A percentile compares a stretch with the other conserved stretches of the same genome.
phyloP scores from a whole-genome alignment of 2,888 invertebrate species.

The Abrostola triplasia region DNA sequence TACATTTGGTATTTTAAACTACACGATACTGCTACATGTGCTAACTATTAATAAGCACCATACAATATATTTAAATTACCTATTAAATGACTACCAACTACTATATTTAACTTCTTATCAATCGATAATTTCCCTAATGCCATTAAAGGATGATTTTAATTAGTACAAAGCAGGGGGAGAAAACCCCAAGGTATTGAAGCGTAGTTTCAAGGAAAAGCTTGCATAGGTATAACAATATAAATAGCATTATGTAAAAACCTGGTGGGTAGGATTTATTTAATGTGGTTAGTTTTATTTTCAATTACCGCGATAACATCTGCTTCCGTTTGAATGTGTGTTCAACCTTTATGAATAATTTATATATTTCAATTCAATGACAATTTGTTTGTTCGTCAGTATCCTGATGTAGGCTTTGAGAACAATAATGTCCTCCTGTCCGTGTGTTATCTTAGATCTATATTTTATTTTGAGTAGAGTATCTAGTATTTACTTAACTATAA shows the following conservation, averaged over 20 bases:
- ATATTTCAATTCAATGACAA: not conserved
- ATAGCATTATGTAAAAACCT: constrained; percentile 14
- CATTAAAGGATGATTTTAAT: too few relatives aligned
- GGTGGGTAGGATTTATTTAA: constrained; percentile 16
- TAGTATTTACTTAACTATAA: too few relatives aligned
- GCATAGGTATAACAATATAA: constrained; percentile 9
- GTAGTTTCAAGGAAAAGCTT: not conserved
- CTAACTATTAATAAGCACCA: too few relatives aligned
- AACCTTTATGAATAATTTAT: constrained; percentile 48
- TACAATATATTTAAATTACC: too few relatives aligned
- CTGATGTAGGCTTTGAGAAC: constrained; percentile 12
- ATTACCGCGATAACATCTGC: constrained; percentile 40
- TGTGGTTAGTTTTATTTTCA: constrained; percentile 29
- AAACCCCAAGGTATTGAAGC: constrained; percentile 4
- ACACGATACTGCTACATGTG: too few relatives aligned
- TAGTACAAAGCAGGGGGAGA: too few relatives aligned
- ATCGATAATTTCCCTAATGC: too few relatives aligned
- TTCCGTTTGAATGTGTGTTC: constrained; percentile 32
- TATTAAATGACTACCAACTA: too few relatives aligned
- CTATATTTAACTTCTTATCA: too few relatives aligned
- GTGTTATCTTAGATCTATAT: not conserved
- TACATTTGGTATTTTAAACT: too few relatives aligned
- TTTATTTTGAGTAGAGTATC: too few relatives aligned
- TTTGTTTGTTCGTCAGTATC: constrained; percentile 22
- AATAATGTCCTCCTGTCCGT: constrained; percentile 7